Base-by-base conservation (phyloP, 1,140 invertebrate species). In the Galleria mellonella region DNA sequence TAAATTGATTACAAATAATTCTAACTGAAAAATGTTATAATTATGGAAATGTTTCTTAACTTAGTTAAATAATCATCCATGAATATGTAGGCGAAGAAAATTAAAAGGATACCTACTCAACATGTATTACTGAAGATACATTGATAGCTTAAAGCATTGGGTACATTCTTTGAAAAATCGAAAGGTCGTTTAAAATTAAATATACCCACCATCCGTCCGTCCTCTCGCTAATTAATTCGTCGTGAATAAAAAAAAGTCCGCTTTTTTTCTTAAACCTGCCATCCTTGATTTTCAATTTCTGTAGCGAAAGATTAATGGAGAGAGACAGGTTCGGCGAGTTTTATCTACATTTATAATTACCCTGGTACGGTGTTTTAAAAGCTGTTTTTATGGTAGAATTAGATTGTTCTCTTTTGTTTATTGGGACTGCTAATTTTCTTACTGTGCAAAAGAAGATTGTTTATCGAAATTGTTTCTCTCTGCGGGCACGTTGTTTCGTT, bases 201-300 rank as follows among this genome's bases (percentile, higher is more conserved):
- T 44, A 51, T 41, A 52, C 35, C 38, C 12, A 32, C 50, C 51
- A 37, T 42, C 50, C 51, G 41, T 42, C 50, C 36, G 51, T 44
- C 52, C 35, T 37, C 14, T 37, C 14, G 50, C 54, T 69, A 69
- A 69, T 66, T 66, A 69, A 66, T 61, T 58, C 51, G 50, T 62
- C 35, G 40, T 59, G 50, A 48, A n/a, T n/a, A n/a, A n/a, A 64
- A 62, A 64, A 56, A 46, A 44, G 30, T 53, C 51, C 41, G 39
- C 41, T 63, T 60, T 56, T 60, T 59, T 53, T 48, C 49, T 41
- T 47, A 39, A 23, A 56, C 47, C 55, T 50, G 56, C 50, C 53
- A 54, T 52, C 52, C 53, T 43, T 58, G 58, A 67, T 71, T 67
- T 64, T 64, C 59, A 62, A 69, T 64, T 67, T 60, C 58, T 56